Conservation (phyloP, 2,888 invertebrate species). For the Lithophane socia region DNA sequence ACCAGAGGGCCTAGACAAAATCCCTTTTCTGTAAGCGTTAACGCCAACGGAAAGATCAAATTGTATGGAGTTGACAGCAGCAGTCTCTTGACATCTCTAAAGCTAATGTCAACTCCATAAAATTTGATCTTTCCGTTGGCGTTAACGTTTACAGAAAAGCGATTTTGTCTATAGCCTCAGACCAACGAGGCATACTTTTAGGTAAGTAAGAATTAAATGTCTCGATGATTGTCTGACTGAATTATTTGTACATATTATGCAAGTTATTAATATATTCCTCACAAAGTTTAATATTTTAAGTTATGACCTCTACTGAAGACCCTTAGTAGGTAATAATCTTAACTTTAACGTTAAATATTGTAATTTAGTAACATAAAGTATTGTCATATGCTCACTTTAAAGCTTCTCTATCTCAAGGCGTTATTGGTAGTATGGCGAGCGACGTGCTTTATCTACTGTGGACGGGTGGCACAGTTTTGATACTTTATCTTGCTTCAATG, state of each 20-base stretch:
- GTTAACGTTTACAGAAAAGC: too few species aligned
- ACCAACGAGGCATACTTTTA: neutral
- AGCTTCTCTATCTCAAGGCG: conserved; percentile 34
- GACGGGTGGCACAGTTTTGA: conserved; percentile 22
- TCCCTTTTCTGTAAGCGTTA: too few species aligned
- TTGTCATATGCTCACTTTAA: conserved; percentile 41
- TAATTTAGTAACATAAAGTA: conserved; percentile 33
- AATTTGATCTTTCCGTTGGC: too few species aligned
- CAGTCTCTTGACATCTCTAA: too few species aligned
- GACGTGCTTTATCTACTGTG: conserved; percentile 49
- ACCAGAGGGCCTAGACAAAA: too few species aligned
- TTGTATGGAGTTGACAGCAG: too few species aligned
- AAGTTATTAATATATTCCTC: neutral
- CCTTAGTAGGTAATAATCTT: neutral
- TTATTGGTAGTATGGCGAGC: conserved; percentile 44
- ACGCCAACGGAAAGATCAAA: too few species aligned
- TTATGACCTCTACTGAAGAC: neutral
- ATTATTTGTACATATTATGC: neutral
- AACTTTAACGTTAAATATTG: neutral
- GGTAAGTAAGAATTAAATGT: neutral
- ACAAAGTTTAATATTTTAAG: neutral
- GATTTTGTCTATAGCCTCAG: too few species aligned
- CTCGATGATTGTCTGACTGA: neutral
- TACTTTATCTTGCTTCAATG: conserved; percentile 26
- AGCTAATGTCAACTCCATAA: too few species aligned